Evolutionary conservation across 2,797 vertebrate genomes (phyloP), one percentile per base, ranked within the genome.

Genomic region (Myotis planiceps): DNA sequence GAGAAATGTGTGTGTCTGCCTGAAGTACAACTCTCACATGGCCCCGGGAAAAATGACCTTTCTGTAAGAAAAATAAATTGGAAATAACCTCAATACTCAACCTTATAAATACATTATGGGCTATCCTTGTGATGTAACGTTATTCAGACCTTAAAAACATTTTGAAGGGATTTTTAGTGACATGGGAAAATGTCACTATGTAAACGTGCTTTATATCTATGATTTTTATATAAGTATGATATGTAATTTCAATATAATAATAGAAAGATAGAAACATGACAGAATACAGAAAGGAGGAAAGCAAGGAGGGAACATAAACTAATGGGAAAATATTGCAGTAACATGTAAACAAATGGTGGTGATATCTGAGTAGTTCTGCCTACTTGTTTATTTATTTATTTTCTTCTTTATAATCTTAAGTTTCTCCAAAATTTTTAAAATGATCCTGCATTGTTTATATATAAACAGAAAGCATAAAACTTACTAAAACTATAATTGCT

Each of bases 31-130:
- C 10, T 27, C 23, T 63, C 75, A 34, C 29, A 80, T 37, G 37
- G 84, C 87, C 60, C 68, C 34, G 1, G 93, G 87, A 81, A 95
- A 93, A 84, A 39, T 95, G 93, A 97, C 89, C 91, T 97, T 95
- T 93, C 75, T 18, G 9, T 76, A 71, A 90, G 95, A 90, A 94
- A 96, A 94, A 83, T 92, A 96, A 96, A 96, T 94, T 96, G 81
- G 42, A 95, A 96, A 93, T 85, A 93, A 96, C 88, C 80, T 95
- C 92, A 88, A 29, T 69, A 89, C 71, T 92, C 87, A 94, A 84
- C 53, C 76, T 90, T 88, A 93, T 93, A 97, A 96, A 95, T 94
- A 90, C 25, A 34, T 90, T 72, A 78, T 81, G 42, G 32, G 37
- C 60, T 92, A 75, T 7, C 29, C 63, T 45, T 89, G 74, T 76